phyloP scores from a whole-genome alignment of 1,140 invertebrate genomes.

The Aphis craccivora region DNA sequence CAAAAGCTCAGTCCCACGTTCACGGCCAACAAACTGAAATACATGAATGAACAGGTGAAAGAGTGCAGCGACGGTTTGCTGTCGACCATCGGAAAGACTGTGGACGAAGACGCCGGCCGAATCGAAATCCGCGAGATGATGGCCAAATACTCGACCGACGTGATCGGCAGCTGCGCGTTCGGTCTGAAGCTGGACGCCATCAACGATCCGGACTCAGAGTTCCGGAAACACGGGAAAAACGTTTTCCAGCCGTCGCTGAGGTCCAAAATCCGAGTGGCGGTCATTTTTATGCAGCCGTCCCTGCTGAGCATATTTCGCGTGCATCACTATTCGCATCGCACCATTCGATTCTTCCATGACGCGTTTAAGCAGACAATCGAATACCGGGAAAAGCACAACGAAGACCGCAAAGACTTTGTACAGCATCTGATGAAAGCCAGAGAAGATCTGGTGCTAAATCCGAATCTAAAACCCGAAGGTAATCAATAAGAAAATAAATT shows the following conservation, averaged over 20 bases:
- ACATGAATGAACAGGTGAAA: slow-evolving; percentile 61
- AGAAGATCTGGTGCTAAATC: slow-evolving; percentile 40
- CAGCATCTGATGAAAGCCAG: slow-evolving; percentile 46
- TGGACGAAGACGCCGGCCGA: slow-evolving; percentile 62
- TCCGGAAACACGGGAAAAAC: slow-evolving; percentile 63
- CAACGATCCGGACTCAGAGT: slow-evolving; percentile 67
- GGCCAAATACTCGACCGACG: slow-evolving; percentile 71
- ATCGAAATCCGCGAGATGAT: slow-evolving; percentile 69
- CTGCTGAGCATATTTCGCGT: slow-evolving; percentile 34
- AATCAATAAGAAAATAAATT: not conserved
- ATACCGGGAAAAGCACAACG: slow-evolving; percentile 61
- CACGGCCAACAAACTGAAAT: slow-evolving; percentile 61
- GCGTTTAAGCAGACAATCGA: slow-evolving; percentile 61
- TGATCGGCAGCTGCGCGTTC: slow-evolving; percentile 71
- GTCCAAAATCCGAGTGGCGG: slow-evolving; percentile 66
- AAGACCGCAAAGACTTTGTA: slow-evolving; percentile 64
- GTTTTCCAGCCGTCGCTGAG: slow-evolving; percentile 63
- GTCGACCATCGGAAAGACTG: slow-evolving; percentile 62
- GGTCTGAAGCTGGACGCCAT: slow-evolving; percentile 71
- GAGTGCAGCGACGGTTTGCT: slow-evolving; percentile 59
- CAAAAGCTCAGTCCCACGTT: slow-evolving; percentile 63
- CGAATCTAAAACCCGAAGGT: slow-evolving; percentile 47
- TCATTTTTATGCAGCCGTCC: slow-evolving; percentile 60
- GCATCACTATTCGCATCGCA: slow-evolving; percentile 25
- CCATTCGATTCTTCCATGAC: slow-evolving; percentile 61